Percentiles rank a stretch among this genome's conserved stretches.
Evolutionary conservation across 2,113 vertebrate genomes (phyloP).

Genomic region (Cnemophilus loriae): DNA sequence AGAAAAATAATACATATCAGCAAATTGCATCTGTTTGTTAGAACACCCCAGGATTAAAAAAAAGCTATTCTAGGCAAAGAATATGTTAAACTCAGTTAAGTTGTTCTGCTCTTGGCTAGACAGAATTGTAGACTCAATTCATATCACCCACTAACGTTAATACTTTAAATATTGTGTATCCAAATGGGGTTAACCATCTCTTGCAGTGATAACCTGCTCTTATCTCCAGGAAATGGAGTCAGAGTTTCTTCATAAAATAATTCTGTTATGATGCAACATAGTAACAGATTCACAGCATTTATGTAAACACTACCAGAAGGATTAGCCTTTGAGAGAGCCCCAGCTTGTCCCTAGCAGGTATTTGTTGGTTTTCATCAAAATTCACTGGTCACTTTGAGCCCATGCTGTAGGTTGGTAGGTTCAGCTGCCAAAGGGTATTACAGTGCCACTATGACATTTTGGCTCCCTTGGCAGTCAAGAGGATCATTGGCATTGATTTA

Average conservation of each 20-base stretch:
- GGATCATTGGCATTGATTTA: not conserved
- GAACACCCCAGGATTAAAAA: not conserved
- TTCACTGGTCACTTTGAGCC: not conserved
- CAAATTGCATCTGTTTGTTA: not conserved
- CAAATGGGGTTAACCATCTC: not conserved
- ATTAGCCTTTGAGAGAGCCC: not conserved
- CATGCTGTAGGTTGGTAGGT: not conserved
- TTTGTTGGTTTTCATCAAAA: not conserved
- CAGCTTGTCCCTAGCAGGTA: not conserved
- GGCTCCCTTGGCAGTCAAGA: not conserved
- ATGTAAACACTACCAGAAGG: not conserved
- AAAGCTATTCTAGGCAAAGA: not conserved
- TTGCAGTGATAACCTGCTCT: not conserved
- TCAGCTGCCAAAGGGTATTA: not conserved
- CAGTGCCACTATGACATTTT: not conserved
- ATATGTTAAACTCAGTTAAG: not conserved
- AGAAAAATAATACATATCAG: not conserved
- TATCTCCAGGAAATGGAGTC: conserved; percentile 47
- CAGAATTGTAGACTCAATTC: not conserved
- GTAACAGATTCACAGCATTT: not conserved
- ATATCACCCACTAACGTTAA: not conserved
- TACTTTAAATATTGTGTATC: not conserved
- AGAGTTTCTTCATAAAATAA: conserved; percentile 52
- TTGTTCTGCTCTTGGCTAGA: not conserved
- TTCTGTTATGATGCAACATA: not conserved